A percentile compares a stretch with the other conserved stretches of the same genome.
These are phyloP conservation scores for Acleris cristana DNA, from an alignment of 2,888 invertebrate species.

Conservation along the genomic window DNA sequence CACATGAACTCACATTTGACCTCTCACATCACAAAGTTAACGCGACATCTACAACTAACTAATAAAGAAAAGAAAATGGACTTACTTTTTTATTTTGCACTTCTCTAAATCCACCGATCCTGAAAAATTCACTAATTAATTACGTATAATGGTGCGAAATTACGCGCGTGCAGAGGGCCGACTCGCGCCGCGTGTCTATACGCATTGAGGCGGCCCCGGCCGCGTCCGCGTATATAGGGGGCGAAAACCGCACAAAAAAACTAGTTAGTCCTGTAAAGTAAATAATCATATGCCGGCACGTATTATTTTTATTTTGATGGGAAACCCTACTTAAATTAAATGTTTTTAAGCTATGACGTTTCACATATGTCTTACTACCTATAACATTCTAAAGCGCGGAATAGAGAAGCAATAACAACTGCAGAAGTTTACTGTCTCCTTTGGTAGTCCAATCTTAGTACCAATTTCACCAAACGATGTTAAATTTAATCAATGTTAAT, in stretches of 20 bases:
- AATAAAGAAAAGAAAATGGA: background rate
- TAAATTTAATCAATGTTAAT: no score
- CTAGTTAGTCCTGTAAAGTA: slow-evolving; percentile 15
- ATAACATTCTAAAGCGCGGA: no score
- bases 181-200: slow-evolving; percentile 17
- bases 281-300: background rate
- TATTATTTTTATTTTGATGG: no score
- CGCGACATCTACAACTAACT: background rate
- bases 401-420: no score
- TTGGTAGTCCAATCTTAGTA: no score
- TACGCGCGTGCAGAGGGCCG: slow-evolving; percentile 6
- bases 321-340: no score
- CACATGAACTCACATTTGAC: no score
- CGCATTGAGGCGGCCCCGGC: slow-evolving; percentile 18
- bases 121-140: slow-evolving; percentile 17
- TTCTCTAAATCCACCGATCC: slow-evolving; percentile 9
- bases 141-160: slow-evolving; percentile 20
- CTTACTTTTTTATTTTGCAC: slow-evolving; percentile 25
- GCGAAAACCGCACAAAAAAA: slow-evolving; percentile 15
- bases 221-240: slow-evolving; percentile 24
- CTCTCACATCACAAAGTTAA: no score
- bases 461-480: no score
- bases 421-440: no score
- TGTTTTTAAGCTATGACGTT: no score
- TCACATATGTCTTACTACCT: no score